Base-by-base conservation (phyloP, 1,140 invertebrate genomes). In the Diabrotica virgifera region DNA sequence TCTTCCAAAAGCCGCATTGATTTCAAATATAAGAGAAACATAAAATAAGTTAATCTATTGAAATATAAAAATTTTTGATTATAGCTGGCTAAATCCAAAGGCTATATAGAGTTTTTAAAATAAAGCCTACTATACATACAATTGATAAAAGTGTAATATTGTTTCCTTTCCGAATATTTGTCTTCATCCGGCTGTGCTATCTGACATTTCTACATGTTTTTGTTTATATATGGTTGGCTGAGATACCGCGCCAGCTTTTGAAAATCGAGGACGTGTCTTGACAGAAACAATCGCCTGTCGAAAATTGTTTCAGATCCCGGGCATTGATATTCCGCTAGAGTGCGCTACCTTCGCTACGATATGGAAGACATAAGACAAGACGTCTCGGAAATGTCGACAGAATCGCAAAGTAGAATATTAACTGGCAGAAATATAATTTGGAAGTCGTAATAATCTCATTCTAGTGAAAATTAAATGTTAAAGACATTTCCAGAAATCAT, bases 291-390 rank as follows among this genome's bases (percentile, higher is more conserved):
- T 46, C 40, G 40, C 40, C 40, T 46, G n/a, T 46, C 40, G 8
- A 46, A 46, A 46, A 46, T 46, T 46, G 40, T 46, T 46, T 46
- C 40, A 46, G 8, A 46, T 46, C 40, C 40, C 8, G 5, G 40
- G 40, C 40, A 46, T 46, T 46, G 40, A 46, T 46, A 46, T 46
- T 46, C 40, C n/a, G 40, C 40, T 46, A 46, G 40, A 46, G 40
- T 46, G 8, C 40, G n/a, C 40, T n/a, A 46, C 40, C 40, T 46
- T 46, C 40, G 40, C 40, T 10, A n/a, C n/a, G 40, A 46, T 46
- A 46, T 46, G 40, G n/a, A 46, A 46, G 8, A 46, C 40, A 46
- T n/a, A n/a, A 46, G n/a, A 46, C n/a, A n/a, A 46, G 40, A 46
- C 40, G 40, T 46, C 40, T 46, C n/a, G 40, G n/a, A 5, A 46